Conservation (phyloP, 2,888 invertebrate species). For the Sipha maydis region DNA sequence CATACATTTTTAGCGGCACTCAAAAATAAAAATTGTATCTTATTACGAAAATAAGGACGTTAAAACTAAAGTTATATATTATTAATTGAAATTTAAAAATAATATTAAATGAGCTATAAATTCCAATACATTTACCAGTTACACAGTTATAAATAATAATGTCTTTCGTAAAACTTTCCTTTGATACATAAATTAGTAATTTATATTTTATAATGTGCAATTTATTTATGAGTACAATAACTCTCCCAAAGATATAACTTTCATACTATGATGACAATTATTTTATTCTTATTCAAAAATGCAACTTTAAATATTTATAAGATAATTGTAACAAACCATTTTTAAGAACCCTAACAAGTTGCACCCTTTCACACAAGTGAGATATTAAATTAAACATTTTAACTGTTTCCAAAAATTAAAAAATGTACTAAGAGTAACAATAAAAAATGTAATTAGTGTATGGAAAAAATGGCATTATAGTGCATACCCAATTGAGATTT, state of each 20-base stretch:
- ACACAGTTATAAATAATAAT: background rate
- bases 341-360: background rate
- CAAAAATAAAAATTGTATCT: background rate
- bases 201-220: background rate
- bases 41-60: background rate
- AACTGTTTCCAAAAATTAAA: slow-evolving; percentile 15
- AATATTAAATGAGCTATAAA: background rate
- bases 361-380: background rate
- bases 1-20: background rate
- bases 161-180: background rate
- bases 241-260: background rate
- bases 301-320: background rate
- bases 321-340: slow-evolving; percentile 14
- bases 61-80: background rate
- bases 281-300: background rate
- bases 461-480: background rate
- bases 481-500: slow-evolving; percentile 10
- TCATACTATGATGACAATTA: background rate
- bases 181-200: background rate
- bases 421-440: slow-evolving; percentile 21
- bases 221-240: background rate
- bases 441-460: slow-evolving; percentile 27
- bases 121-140: background rate
- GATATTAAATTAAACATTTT: slow-evolving; percentile 6
- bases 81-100: background rate